Percentiles rank a stretch among this genome's conserved stretches.
These are phyloP conservation scores for Brachionus manjavacas DNA, from an alignment of 1,140 invertebrate species.

Conservation along the genomic window DNA sequence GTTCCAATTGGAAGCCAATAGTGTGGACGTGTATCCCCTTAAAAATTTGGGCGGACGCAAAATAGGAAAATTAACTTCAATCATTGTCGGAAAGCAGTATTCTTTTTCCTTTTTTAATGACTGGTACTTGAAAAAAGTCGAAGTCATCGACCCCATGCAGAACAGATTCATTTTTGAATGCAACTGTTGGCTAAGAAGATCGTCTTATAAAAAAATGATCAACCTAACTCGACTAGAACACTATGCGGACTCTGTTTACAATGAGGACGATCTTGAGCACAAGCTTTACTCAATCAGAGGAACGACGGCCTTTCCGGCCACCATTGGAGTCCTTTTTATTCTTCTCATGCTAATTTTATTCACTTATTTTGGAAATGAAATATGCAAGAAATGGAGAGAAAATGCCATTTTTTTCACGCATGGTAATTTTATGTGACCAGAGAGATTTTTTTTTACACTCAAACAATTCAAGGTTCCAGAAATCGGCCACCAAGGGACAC, in stretches of 20 bases:
- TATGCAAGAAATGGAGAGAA: conserved; percentile 30
- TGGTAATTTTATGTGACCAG: background rate
- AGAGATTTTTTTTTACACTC: background rate
- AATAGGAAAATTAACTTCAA: conserved; percentile 16
- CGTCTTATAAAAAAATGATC: background rate
- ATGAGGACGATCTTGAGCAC: background rate
- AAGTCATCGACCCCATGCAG: background rate
- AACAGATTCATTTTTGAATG: background rate
- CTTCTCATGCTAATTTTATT: conserved; percentile 16
- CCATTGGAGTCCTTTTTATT: conserved; percentile 4
- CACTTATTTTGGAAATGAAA: conserved; percentile 35
- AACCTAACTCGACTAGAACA: background rate
- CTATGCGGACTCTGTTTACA: background rate
- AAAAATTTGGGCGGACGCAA: background rate
- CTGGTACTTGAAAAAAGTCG: conserved; percentile 2
- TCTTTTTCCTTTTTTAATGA: conserved; percentile 35
- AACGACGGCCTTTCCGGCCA: background rate
- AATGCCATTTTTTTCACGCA: background rate
- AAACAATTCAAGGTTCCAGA: background rate
- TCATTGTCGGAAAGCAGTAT: conserved; percentile 24
- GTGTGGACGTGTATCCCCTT: background rate
- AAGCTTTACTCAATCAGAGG: background rate
- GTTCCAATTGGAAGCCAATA: conserved; percentile 10
- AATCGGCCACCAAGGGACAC: background rate
- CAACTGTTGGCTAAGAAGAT: conserved; percentile 15